Evolutionary conservation across 2,888 invertebrate species (phyloP).

Genomic region (Urechis unicinctus): DNA sequence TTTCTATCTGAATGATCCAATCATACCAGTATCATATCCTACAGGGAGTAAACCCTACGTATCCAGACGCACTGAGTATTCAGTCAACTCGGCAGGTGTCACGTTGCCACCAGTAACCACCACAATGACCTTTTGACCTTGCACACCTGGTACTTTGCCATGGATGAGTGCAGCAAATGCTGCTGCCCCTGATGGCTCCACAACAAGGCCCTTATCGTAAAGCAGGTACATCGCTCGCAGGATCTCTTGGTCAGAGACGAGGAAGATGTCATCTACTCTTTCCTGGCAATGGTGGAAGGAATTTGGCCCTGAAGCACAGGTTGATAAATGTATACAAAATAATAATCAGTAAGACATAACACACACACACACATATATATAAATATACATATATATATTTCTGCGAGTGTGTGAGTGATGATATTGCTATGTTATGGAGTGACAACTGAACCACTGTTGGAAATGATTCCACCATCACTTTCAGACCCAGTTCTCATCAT

Average conservation of each 20-base stretch:
- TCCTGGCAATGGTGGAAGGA: slow-evolving; percentile 32
- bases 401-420: too few species aligned
- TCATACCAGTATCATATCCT: too few species aligned
- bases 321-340: slow-evolving; percentile 2
- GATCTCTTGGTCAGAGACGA: slow-evolving; percentile 43
- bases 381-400: too few species aligned
- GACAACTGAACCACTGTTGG: too few species aligned
- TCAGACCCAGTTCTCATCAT: too few species aligned
- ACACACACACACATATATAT: too few species aligned
- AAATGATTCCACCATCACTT: too few species aligned
- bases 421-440: too few species aligned
- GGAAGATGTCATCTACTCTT: slow-evolving; percentile 37
- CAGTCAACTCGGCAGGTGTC: slow-evolving; percentile 26
- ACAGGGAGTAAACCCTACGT: too few species aligned
- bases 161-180: slow-evolving; percentile 33
- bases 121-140: slow-evolving; percentile 37
- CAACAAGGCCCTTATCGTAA: slow-evolving; percentile 34
- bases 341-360: too few species aligned
- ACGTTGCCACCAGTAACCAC: slow-evolving; percentile 44
- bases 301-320: slow-evolving; percentile 35
- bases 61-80: too few species aligned
- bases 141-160: slow-evolving; percentile 32
- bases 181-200: slow-evolving; percentile 45
- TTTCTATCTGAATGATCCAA: too few species aligned
- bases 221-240: slow-evolving; percentile 28